Conservation (phyloP, 2,888 invertebrate genomes). For the Lasioglossum oenotherae region DNA sequence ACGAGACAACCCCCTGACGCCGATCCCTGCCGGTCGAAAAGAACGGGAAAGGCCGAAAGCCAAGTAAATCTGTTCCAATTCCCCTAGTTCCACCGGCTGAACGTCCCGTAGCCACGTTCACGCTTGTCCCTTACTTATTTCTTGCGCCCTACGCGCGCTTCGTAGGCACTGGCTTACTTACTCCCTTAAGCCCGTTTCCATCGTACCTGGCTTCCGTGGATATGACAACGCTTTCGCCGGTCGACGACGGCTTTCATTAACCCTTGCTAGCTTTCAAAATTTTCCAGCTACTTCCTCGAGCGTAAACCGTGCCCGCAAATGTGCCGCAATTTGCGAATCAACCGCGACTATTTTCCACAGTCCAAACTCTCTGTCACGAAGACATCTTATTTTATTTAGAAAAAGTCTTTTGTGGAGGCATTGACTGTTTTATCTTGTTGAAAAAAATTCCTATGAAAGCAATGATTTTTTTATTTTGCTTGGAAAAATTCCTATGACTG, state of each 20-base stretch:
- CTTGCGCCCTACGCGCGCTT: conserved; percentile 27
- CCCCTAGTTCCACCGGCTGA: conserved; percentile 53
- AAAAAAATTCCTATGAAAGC: too few species aligned
- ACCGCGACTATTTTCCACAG: background rate
- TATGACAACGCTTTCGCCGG: conserved; percentile 27
- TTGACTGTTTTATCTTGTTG: too few species aligned
- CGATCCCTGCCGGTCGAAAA: conserved; percentile 38
- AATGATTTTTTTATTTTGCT: too few species aligned
- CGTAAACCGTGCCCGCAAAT: conserved; percentile 21
- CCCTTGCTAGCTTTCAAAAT: conserved; percentile 33
- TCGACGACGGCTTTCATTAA: conserved; percentile 52
- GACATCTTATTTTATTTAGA: background rate
- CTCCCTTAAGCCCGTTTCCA: conserved; percentile 57
- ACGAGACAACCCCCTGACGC: conserved; percentile 37
- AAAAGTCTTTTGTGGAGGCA: background rate
- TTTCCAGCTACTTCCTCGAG: conserved; percentile 19
- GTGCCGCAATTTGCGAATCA: conserved; percentile 9
- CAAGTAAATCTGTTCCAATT: conserved; percentile 75
- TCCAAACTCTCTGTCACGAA: background rate
- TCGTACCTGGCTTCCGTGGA: conserved; percentile 22
- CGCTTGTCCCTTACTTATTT: conserved; percentile 64
- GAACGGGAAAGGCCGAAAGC: conserved; percentile 58
- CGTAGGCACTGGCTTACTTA: conserved; percentile 46
- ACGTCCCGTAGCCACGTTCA: conserved; percentile 51
- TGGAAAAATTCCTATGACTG: too few species aligned